A percentile compares a stretch with the other conserved stretches of the same genome.
phyloP scores from a whole-genome alignment of 2,888 invertebrate genomes.

The Hydrotaea cyrtoneurina region DNA sequence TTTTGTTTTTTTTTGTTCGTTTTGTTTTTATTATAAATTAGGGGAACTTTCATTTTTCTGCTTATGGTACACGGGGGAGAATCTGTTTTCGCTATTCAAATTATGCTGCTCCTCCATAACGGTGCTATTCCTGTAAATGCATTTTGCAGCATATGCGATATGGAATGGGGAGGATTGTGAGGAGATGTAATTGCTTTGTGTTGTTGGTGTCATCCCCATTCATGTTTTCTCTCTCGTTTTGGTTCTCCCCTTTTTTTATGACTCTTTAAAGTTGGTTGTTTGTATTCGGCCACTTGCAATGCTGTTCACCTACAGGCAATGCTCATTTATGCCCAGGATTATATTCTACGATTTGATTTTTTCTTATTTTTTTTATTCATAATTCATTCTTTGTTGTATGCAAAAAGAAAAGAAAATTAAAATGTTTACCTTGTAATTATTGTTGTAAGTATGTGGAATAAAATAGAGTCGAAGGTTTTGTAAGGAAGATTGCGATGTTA shows the following conservation, averaged over 20 bases:
- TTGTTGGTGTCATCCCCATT: constrained; percentile 20
- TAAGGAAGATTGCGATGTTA: background rate
- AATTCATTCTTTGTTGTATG: constrained; percentile 47
- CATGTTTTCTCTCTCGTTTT: constrained; percentile 50
- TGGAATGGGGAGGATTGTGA: background rate
- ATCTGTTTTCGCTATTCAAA: background rate
- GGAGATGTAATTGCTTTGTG: background rate
- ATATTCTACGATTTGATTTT: no score
- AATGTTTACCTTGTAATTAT: constrained; percentile 66
- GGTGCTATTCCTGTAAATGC: constrained; percentile 46
- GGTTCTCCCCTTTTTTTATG: constrained; percentile 41
- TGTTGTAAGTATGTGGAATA: constrained; percentile 46
- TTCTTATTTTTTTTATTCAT: constrained; percentile 21
- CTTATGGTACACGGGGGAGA: constrained; percentile 22
- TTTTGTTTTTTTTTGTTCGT: background rate
- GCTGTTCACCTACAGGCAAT: constrained; percentile 77
- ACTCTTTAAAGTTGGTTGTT: constrained; percentile 42
- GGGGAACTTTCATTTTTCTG: constrained; percentile 78
- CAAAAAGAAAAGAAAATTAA: constrained; percentile 31
- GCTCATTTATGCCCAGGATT: constrained; percentile 53
- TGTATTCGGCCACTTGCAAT: constrained; percentile 76
- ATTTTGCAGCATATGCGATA: constrained; percentile 46
- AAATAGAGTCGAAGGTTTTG: constrained; percentile 26
- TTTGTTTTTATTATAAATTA: constrained; percentile 73
- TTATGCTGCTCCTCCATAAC: background rate